Conservation (phyloP, 2,113 vertebrate genomes). For the Mus spicilegus region DNA sequence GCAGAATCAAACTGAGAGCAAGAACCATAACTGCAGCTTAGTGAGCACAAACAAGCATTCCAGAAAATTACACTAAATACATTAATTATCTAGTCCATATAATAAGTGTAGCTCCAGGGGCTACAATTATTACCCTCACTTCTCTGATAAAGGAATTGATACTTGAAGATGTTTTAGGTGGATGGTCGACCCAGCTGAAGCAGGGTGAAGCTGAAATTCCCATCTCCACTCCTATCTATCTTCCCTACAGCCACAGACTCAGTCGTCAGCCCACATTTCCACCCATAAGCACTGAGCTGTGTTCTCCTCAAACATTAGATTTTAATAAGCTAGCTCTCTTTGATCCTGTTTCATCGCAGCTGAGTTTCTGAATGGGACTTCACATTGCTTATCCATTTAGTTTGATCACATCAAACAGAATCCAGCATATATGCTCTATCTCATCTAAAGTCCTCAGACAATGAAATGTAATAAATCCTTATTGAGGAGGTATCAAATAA, state of each 20-base stretch:
- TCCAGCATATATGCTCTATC: not conserved
- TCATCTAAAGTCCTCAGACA: not conserved
- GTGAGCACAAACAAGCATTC: not conserved
- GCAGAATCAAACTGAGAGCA: not conserved
- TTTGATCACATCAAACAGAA: not conserved
- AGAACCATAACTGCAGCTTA: not conserved
- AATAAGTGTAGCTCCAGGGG: not conserved
- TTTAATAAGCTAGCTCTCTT: not conserved
- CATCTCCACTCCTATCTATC: not conserved
- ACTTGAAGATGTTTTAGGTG: not conserved
- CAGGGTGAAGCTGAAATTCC: not conserved
- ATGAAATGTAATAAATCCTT: not conserved
- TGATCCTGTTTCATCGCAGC: not conserved
- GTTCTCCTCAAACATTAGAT: slow-evolving; percentile 12
- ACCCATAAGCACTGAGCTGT: not conserved
- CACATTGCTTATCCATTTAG: not conserved
- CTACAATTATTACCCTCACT: not conserved
- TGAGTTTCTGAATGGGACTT: not conserved
- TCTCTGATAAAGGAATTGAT: not conserved
- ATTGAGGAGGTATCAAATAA: not conserved
- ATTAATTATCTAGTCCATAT: not conserved
- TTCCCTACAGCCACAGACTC: not conserved
- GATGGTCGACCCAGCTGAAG: not conserved
- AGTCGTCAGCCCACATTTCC: not conserved
- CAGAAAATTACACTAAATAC: not conserved